These are phyloP conservation scores for Cephus sareptanus DNA, from an alignment of 2,888 invertebrate genomes.

Conservation along the genomic window DNA sequence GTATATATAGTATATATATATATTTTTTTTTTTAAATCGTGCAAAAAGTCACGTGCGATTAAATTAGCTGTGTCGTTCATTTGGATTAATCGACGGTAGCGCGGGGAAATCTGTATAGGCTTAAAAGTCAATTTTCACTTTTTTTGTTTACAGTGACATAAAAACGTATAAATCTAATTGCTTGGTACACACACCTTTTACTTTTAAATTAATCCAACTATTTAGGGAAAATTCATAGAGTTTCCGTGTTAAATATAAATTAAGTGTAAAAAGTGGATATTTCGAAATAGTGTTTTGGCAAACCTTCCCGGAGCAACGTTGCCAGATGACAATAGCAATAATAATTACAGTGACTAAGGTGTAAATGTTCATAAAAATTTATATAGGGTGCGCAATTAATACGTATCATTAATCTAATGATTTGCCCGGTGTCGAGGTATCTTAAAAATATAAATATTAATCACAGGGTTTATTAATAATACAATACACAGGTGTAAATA, in stretches of 20 bases:
- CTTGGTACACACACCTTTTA: too few species aligned
- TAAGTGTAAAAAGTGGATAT: neutral
- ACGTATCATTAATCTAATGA: neutral
- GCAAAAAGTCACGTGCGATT: neutral
- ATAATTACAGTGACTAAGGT: neutral
- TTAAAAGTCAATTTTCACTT: neutral
- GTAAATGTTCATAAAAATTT: neutral
- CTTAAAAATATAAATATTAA: neutral
- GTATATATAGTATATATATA: neutral
- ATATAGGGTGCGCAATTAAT: neutral
- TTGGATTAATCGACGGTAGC: neutral
- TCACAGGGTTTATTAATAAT: neutral
- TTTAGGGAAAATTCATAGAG: rapidly evolving
- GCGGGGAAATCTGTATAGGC: neutral
- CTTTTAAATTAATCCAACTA: neutral
- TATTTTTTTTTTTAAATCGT: neutral
- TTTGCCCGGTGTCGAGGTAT: neutral
- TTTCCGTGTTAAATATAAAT: neutral
- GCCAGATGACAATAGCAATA: neutral
- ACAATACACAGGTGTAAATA: neutral
- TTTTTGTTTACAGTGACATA: neutral
- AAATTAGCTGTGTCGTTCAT: neutral
- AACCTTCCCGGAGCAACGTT: neutral
- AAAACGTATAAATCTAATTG: neutral
- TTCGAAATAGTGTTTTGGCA: neutral